Base-by-base conservation (phyloP, 1,140 invertebrate species). In the Nebria ingens region DNA sequence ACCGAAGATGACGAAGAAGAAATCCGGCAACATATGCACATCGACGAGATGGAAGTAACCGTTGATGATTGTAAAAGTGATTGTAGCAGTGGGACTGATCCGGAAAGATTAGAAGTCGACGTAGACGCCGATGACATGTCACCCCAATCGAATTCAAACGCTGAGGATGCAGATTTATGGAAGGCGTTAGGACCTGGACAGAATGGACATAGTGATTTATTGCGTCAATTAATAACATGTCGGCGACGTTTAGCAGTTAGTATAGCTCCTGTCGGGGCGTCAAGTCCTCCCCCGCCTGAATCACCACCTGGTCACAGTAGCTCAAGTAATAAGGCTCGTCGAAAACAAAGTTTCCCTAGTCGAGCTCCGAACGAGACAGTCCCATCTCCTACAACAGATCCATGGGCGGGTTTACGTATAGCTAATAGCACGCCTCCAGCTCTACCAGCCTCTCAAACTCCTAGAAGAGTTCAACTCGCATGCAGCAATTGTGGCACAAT, bases 401-500 rank as follows among this genome's bases (percentile, higher is more conserved):
- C 53, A 40, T 40, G 19, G 38, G n/a, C 3, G 2, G 19, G 42
- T 22, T 15, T 34, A 53, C 15, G 15, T 25, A 53, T 9, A 9
- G 25, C n/a, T n/a, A 34, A 6, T 6, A 34, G 25, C 25, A n/a
- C 40, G 3, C 9, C 40, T 12, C 4, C 40, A 45, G 15, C 40
- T 45, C 15, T 45, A 4, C 64, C 1, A 59, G 61, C 2, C 58
- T 68, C 40, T 4, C 3, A 9, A 12, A 45, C 6, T 29, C 69
- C 69, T 19, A 68, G 74, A 54, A 73, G 82, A 58, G 80, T 86
- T 23, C 86, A 89, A 65, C 78, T 89, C 64, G 78, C 82, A 13
- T 90, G 87, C 70, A 85, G 81, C 59, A 90, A 90, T 72, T 90
- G 87, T 71, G 87, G 87, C 49, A 95, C 92, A 0, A 83, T 85